Conservation (phyloP, 2,797 vertebrate genomes). For the Rhabdophis nuchalis region DNA sequence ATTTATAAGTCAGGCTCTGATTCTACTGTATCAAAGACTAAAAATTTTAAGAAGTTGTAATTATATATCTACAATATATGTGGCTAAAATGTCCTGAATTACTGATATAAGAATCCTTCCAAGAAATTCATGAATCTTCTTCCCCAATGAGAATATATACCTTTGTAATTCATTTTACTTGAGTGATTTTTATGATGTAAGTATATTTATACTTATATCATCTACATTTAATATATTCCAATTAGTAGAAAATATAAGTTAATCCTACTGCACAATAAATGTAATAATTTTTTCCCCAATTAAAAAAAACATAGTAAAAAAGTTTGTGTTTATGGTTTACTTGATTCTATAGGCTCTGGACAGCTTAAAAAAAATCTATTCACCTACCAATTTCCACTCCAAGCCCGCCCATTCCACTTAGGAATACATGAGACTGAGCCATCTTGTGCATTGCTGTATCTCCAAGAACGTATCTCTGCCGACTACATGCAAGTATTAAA, state of each 20-base stretch:
- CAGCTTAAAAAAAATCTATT: background rate
- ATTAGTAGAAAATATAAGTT: background rate
- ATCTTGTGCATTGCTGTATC: constrained; percentile 98
- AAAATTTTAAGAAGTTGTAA: background rate
- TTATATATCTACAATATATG: background rate
- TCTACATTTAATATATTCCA: background rate
- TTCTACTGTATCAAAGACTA: background rate
- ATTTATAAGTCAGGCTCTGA: background rate
- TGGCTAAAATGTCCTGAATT: background rate
- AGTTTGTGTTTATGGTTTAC: background rate
- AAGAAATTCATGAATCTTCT: background rate
- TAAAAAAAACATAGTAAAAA: background rate
- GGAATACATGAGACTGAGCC: constrained; percentile 92
- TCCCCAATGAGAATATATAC: background rate
- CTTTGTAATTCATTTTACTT: background rate
- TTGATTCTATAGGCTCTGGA: background rate
- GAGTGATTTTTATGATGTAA: background rate
- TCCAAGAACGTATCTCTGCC: constrained; percentile 96
- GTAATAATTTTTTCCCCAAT: background rate
- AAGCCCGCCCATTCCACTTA: constrained; percentile 91
- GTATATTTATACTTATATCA: too few species aligned
- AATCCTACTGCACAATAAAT: background rate
- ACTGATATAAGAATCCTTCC: background rate
- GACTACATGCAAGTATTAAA: constrained; percentile 70
- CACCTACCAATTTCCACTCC: constrained; percentile 92